A percentile compares a stretch with the other conserved stretches of the same genome.
Evolutionary conservation across 2,113 vertebrate genomes (phyloP).

Genomic region (Columba livia): DNA sequence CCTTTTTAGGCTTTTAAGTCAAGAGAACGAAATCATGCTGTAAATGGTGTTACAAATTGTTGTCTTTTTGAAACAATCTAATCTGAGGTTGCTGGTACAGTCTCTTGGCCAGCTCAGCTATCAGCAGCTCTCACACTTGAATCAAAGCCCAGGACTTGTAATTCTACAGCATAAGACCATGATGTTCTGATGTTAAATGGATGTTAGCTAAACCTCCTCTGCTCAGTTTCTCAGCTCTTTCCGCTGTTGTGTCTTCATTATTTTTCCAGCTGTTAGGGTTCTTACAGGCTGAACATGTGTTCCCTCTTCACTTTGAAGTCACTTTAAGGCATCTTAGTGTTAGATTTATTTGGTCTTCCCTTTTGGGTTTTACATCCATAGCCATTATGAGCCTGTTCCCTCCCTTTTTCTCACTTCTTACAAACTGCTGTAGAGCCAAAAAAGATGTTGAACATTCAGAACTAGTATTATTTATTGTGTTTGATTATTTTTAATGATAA

Average conservation of each 20-base stretch:
- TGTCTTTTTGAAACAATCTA: background rate
- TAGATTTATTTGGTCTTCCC: background rate
- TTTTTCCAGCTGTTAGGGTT: background rate
- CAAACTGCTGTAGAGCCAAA: background rate
- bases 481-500: background rate
- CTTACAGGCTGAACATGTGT: background rate
- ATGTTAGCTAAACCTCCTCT: background rate
- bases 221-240: background rate
- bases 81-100: background rate
- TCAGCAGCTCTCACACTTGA: background rate
- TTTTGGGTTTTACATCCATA: background rate
- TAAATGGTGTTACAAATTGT: background rate
- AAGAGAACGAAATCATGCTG: background rate
- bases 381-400: background rate
- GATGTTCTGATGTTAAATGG: background rate
- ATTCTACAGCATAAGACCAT: background rate
- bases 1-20: background rate
- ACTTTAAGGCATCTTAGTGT: background rate
- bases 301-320: background rate
- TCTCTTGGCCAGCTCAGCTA: background rate
- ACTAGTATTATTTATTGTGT: background rate
- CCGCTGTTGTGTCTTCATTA: background rate
- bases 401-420: background rate
- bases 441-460: background rate
- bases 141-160: background rate